phyloP scores from a whole-genome alignment of 2,797 vertebrate species.

The Pseudochirops corinnae region DNA sequence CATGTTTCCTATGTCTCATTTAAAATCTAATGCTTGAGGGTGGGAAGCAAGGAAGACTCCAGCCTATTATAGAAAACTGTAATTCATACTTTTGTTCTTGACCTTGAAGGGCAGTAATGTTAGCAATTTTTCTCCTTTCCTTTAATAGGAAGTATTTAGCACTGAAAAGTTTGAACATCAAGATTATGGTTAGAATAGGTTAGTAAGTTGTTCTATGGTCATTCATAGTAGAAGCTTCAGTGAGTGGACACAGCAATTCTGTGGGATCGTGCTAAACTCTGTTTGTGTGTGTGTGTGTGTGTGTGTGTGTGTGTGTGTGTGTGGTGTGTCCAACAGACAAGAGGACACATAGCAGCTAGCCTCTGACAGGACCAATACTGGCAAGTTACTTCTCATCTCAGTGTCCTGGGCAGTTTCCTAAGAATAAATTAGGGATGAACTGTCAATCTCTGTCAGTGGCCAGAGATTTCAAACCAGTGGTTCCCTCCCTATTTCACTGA shows the following conservation, averaged over 20 bases:
- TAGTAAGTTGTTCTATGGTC: slow-evolving; percentile 15
- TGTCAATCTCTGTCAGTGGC: background rate
- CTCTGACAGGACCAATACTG: background rate
- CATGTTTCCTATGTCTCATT: slow-evolving; percentile 54
- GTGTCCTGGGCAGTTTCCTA: background rate
- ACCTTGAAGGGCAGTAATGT: slow-evolving; percentile 60
- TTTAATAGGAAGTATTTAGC: slow-evolving; percentile 4
- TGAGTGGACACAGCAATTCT: slow-evolving; percentile 1
- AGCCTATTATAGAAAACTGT: background rate
- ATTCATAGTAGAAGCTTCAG: slow-evolving; percentile 7
- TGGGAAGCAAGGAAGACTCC: slow-evolving; percentile 10
- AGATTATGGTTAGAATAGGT: slow-evolving; percentile 36
- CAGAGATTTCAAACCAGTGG: background rate
- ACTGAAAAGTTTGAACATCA: slow-evolving; percentile 46
- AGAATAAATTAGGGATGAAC: background rate
- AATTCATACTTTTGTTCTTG: slow-evolving; percentile 57
- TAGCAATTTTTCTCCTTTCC: background rate
- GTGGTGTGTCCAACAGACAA: background rate
- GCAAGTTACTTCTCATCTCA: background rate
- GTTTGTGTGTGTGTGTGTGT: background rate
- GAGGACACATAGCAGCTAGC: background rate
- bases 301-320: no score
- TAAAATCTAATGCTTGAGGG: slow-evolving; percentile 53
- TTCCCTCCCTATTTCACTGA: background rate
- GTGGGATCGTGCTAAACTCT: slow-evolving; percentile 2